phyloP scores from a whole-genome alignment of 2,888 invertebrate species.

The Acrocera orbiculus region DNA sequence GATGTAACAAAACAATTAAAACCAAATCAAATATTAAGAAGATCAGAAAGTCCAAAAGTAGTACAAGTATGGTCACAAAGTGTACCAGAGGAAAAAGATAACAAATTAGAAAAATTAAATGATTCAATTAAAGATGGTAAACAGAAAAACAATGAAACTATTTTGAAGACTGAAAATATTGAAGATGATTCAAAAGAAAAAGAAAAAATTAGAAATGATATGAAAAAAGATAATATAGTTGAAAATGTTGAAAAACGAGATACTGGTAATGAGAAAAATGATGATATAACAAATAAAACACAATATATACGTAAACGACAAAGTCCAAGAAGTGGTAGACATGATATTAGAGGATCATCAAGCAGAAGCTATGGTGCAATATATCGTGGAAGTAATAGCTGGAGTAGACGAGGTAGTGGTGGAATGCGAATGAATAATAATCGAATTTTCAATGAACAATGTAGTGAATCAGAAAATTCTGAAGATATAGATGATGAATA shows the following conservation, averaged over 20 bases:
- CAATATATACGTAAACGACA: constrained; percentile 18
- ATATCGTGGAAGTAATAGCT: constrained; percentile 33
- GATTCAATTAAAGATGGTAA: background rate
- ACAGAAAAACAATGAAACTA: background rate
- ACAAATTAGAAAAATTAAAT: background rate
- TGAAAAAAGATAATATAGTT: constrained; percentile 4
- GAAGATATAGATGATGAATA: constrained; percentile 48
- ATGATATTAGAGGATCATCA: constrained; percentile 27
- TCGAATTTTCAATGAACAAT: constrained; percentile 31
- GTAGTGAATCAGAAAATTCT: constrained; percentile 46
- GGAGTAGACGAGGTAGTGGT: constrained; percentile 30
- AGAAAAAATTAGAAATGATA: constrained; percentile 11
- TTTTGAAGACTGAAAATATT: background rate
- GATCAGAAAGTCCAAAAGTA: constrained; percentile 19
- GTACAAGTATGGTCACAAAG: constrained; percentile 8
- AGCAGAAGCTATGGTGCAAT: constrained; percentile 34
- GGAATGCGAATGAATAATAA: constrained; percentile 19
- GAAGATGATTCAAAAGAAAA: constrained; percentile 1
- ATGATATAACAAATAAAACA: background rate
- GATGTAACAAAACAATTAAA: constrained; percentile 8
- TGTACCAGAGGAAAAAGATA: constrained; percentile 6
- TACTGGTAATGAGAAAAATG: background rate
- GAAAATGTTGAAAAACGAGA: constrained; percentile 3
- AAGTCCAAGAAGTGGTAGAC: constrained; percentile 34
- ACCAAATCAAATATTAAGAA: constrained; percentile 29